These are phyloP conservation scores for Idaea dimidiata DNA, from an alignment of 2,888 invertebrate genomes.

Conservation along the genomic window DNA sequence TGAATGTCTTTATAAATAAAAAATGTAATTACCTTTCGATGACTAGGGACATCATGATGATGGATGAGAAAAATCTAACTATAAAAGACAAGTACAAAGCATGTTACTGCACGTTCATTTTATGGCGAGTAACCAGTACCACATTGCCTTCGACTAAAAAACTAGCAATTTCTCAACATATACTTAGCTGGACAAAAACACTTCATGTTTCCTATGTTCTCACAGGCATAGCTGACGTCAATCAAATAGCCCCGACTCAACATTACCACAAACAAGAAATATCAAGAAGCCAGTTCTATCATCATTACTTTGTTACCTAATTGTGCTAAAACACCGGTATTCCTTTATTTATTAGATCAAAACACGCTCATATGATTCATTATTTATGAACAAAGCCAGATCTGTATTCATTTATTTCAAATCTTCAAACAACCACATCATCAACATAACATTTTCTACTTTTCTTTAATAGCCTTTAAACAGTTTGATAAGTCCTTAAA, in stretches of 20 bases:
- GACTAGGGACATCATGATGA: constrained; percentile 37
- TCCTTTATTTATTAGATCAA: constrained; percentile 24
- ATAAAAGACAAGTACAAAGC: constrained; percentile 35
- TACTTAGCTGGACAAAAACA: background rate
- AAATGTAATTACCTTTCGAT: constrained; percentile 28
- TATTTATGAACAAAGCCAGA: constrained; percentile 1
- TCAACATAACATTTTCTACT: background rate
- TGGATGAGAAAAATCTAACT: constrained; percentile 33
- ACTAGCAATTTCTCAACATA: background rate
- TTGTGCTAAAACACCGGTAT: constrained; percentile 24
- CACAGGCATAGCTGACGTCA: constrained; percentile 25
- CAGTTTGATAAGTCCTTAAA: background rate
- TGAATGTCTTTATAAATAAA: constrained; percentile 19
- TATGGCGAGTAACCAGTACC: constrained; percentile 14
- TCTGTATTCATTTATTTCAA: background rate
- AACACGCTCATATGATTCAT: constrained; percentile 22
- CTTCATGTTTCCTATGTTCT: constrained; percentile 27
- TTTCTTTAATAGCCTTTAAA: background rate
- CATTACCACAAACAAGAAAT: constrained; percentile 15
- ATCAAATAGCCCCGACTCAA: constrained; percentile 21
- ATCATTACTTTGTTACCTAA: constrained; percentile 27
- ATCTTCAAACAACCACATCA: background rate
- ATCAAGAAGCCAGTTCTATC: constrained; percentile 18
- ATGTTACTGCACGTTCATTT: constrained; percentile 38
- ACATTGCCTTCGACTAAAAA: background rate